These are phyloP conservation scores for Nephrocerus scutellatus DNA, from an alignment of 2,888 invertebrate species.

Conservation along the genomic window DNA sequence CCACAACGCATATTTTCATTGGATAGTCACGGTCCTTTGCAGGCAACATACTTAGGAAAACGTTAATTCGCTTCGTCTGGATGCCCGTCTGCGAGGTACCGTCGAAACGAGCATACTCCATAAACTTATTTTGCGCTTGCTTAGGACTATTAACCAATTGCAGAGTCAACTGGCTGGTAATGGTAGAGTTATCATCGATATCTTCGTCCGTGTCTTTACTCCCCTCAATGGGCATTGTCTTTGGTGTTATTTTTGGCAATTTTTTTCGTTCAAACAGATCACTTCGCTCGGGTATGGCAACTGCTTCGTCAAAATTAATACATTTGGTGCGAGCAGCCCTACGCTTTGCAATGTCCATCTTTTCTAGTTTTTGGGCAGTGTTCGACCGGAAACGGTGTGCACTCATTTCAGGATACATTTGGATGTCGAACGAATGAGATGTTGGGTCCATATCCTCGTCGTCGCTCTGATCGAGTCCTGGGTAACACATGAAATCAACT, in stretches of 20 bases:
- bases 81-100: constrained; percentile 76
- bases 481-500: constrained; percentile 58
- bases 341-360: constrained; percentile 78
- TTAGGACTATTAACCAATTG: constrained; percentile 70
- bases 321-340: constrained; percentile 66
- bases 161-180: constrained; percentile 62
- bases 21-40: constrained; percentile 78
- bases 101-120: constrained; percentile 86
- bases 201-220: constrained; percentile 26
- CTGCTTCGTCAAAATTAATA: constrained; percentile 40
- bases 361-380: constrained; percentile 81
- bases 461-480: constrained; percentile 71
- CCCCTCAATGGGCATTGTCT: constrained; percentile 10
- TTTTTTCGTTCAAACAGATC: constrained; percentile 36
- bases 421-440: constrained; percentile 71
- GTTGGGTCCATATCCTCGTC: constrained; percentile 63
- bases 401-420: constrained; percentile 59
- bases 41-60: constrained; percentile 82
- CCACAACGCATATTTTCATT: constrained; percentile 70
- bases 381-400: constrained; percentile 70
- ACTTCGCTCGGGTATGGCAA: constrained; percentile 30
- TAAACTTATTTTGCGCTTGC: constrained; percentile 76
- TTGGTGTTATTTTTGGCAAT: neutral
- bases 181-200: constrained; percentile 25
- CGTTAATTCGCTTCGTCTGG: constrained; percentile 76